These are phyloP conservation scores for Meiosimyza platycephala DNA, from an alignment of 2,888 invertebrate genomes.

Conservation along the genomic window DNA sequence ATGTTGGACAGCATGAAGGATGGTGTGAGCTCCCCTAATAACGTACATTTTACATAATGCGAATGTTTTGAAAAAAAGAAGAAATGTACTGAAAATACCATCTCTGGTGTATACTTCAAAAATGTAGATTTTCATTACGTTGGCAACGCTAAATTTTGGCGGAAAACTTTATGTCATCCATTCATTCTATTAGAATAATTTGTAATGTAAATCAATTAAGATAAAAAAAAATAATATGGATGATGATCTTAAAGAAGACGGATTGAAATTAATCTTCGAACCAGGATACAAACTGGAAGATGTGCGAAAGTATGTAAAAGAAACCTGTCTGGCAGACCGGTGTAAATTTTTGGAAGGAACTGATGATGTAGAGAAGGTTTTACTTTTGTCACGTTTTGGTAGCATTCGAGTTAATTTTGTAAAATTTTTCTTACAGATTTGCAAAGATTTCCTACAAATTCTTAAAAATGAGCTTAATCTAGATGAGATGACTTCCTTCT, in stretches of 20 bases:
- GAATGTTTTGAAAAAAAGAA: too few relatives aligned
- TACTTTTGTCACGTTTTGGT: background rate
- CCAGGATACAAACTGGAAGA: slow-evolving; percentile 40
- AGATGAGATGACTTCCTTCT: slow-evolving; percentile 50
- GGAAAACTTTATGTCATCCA: too few relatives aligned
- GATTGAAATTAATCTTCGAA: slow-evolving; percentile 45
- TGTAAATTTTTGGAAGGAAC: slow-evolving; percentile 41
- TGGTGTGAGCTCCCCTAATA: too few relatives aligned
- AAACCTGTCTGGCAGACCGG: slow-evolving; percentile 40
- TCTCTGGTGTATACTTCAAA: too few relatives aligned
- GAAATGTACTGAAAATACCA: too few relatives aligned
- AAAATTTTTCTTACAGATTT: slow-evolving; percentile 70
- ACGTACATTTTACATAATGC: too few relatives aligned
- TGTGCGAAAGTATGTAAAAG: slow-evolving; percentile 40
- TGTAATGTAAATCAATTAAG: too few relatives aligned
- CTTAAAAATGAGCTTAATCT: slow-evolving; percentile 47
- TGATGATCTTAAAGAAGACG: slow-evolving; percentile 41
- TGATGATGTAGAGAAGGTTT: slow-evolving; percentile 41
- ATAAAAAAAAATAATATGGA: slow-evolving; percentile 31
- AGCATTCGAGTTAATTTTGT: background rate
- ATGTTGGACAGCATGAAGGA: too few relatives aligned
- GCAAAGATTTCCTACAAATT: slow-evolving; percentile 43
- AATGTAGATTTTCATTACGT: too few relatives aligned
- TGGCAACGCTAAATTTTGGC: too few relatives aligned
- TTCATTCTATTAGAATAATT: too few relatives aligned